Percentiles rank a stretch among this genome's conserved stretches.
phyloP scores from a whole-genome alignment of 2,888 invertebrate genomes.

The Sarcophaga caerulescens region DNA sequence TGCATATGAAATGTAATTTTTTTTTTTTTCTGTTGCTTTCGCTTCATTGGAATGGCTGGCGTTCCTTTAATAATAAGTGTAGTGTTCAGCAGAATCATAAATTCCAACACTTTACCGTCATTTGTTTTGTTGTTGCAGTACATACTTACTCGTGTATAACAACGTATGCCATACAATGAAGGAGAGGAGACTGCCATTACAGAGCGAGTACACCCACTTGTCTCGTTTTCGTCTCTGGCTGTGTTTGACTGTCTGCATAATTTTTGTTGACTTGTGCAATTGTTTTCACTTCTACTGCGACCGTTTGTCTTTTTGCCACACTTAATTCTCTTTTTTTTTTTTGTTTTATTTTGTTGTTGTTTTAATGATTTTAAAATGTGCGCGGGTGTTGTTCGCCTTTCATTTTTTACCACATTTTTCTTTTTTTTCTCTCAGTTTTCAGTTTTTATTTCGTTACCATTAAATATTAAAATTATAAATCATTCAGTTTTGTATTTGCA shows the following conservation, averaged over 20 bases:
- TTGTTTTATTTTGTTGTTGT: constrained; percentile 35
- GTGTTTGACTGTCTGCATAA: constrained; percentile 11
- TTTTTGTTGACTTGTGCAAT: constrained; percentile 40
- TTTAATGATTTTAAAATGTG: constrained; percentile 24
- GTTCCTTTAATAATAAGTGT: constrained; percentile 49
- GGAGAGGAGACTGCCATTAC: constrained; percentile 41
- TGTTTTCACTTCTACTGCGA: neutral
- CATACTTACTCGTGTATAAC: neutral
- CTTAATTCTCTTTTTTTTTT: constrained; percentile 46
- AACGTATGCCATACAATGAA: neutral
- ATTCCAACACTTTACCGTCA: constrained; percentile 66
- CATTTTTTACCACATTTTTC: neutral
- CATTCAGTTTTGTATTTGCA: constrained; percentile 58
- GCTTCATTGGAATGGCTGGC: neutral
- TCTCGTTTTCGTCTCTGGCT: constrained; percentile 27
- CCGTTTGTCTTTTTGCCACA: constrained; percentile 11
- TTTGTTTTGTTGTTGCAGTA: neutral
- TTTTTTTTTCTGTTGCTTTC: constrained; percentile 40
- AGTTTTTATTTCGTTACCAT: constrained; percentile 17
- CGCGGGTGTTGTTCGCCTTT: constrained; percentile 55
- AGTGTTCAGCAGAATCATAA: constrained; percentile 59
- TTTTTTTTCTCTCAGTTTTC: constrained; percentile 5
- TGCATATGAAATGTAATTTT: constrained; percentile 45
- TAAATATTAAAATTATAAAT: constrained; percentile 67
- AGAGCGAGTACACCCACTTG: constrained; percentile 50